phyloP scores from a whole-genome alignment of 2,888 invertebrate genomes.

The Blera fallax region DNA sequence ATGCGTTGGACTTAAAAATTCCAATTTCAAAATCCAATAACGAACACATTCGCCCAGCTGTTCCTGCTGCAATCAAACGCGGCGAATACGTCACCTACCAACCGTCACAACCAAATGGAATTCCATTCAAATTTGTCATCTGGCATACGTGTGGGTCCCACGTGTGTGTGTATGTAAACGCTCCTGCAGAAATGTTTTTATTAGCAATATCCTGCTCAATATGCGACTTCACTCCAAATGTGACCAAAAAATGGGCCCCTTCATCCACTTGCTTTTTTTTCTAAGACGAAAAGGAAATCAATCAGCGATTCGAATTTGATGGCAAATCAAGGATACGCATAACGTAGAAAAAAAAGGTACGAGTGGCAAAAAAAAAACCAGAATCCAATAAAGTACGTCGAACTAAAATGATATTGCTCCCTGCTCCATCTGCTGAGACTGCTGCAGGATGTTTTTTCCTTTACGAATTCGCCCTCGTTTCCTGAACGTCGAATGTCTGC shows the following conservation, averaged over 20 bases:
- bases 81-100: background rate
- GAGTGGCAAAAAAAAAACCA: background rate
- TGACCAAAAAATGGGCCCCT: background rate
- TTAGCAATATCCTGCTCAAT: background rate
- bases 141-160: background rate
- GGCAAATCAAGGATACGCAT: background rate
- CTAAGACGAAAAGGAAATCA: constrained; percentile 2
- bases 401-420: background rate
- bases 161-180: background rate
- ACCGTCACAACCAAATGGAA: background rate
- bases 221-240: background rate
- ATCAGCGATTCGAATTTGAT: constrained; percentile 11
- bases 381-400: constrained; percentile 23
- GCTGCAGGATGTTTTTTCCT: constrained; percentile 26
- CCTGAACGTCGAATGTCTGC: constrained; percentile 4
- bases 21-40: constrained; percentile 6
- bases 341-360: background rate
- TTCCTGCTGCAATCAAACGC: background rate
- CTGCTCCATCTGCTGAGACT: constrained; percentile 12
- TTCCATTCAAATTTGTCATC: background rate
- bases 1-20: background rate
- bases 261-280: background rate
- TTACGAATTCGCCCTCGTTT: too few relatives aligned
- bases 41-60: background rate
- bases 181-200: background rate